Percentiles rank a stretch among this genome's conserved stretches.
Conservation (phyloP, 2,888 invertebrate genomes). For the Syritta pipiens region DNA sequence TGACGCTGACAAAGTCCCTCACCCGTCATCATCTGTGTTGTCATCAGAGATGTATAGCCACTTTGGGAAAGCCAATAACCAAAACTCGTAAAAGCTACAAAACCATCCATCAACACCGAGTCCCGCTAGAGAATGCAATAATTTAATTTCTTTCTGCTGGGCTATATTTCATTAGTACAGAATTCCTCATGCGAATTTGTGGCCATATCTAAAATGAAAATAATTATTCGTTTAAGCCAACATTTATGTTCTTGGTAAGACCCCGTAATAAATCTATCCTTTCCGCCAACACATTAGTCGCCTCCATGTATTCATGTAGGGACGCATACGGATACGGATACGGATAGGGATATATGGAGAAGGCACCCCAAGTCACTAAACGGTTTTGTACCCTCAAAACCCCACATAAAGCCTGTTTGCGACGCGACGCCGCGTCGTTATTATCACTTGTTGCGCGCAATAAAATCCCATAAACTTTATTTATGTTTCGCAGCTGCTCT, state of each 20-base stretch:
- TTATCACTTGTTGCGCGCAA: constrained; percentile 55
- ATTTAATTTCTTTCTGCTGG: too few species aligned
- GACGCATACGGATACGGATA: neutral
- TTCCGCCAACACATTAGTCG: neutral
- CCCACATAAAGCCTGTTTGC: neutral
- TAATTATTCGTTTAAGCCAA: neutral
- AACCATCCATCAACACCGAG: too few species aligned
- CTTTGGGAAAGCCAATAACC: too few species aligned
- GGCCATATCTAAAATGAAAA: too few species aligned
- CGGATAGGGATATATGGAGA: neutral
- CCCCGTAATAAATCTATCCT: constrained; percentile 23
- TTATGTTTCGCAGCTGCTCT: constrained; percentile 52
- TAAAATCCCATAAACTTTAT: constrained; percentile 60
- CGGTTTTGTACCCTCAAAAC: constrained; percentile 7
- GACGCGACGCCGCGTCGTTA: constrained; percentile 28
- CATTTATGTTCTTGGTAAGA: neutral
- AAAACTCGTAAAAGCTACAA: too few species aligned
- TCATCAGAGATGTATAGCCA: too few species aligned
- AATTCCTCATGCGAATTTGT: too few species aligned
- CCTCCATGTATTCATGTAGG: neutral
- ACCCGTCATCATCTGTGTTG: too few species aligned
- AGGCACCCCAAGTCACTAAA: constrained; percentile 36
- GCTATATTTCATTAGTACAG: too few species aligned
- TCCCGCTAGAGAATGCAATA: too few species aligned
- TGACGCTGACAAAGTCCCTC: too few species aligned